Conservation (phyloP, 1,140 invertebrate species). For the Drosophila arawakana region DNA sequence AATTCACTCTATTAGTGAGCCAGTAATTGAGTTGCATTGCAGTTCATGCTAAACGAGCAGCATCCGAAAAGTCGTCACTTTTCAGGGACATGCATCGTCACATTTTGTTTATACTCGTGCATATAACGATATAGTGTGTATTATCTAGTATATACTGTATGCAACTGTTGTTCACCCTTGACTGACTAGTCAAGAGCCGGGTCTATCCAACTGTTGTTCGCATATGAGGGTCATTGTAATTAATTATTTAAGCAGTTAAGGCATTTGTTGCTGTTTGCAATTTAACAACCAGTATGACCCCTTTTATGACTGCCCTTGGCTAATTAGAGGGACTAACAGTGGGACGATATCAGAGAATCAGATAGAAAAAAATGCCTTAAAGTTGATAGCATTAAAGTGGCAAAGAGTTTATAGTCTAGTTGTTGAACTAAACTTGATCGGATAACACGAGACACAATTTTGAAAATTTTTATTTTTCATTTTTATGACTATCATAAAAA, state of each 20-base stretch:
- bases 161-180: slow-evolving; percentile 25
- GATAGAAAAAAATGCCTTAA: background rate
- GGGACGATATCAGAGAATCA: slow-evolving; percentile 33
- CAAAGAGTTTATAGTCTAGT: no score
- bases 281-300: slow-evolving; percentile 52
- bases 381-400: background rate
- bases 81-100: slow-evolving; percentile 39
- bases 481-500: no score
- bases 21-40: background rate
- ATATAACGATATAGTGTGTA: background rate
- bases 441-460: no score
- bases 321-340: slow-evolving; percentile 65
- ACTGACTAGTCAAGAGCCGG: slow-evolving; percentile 5
- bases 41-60: slow-evolving; percentile 25
- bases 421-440: no score
- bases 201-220: slow-evolving; percentile 11
- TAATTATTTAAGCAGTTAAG: slow-evolving; percentile 70
- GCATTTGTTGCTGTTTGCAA: slow-evolving; percentile 54
- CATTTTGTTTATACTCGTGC: slow-evolving; percentile 22
- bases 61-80: slow-evolving; percentile 32
- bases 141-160: no score
- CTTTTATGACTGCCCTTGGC: slow-evolving; percentile 62
- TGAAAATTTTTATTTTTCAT: no score
- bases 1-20: background rate
- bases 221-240: slow-evolving; percentile 48